Conservation (phyloP, 92 coral and sea anemone species). For the Epizoanthus ramosus region DNA sequence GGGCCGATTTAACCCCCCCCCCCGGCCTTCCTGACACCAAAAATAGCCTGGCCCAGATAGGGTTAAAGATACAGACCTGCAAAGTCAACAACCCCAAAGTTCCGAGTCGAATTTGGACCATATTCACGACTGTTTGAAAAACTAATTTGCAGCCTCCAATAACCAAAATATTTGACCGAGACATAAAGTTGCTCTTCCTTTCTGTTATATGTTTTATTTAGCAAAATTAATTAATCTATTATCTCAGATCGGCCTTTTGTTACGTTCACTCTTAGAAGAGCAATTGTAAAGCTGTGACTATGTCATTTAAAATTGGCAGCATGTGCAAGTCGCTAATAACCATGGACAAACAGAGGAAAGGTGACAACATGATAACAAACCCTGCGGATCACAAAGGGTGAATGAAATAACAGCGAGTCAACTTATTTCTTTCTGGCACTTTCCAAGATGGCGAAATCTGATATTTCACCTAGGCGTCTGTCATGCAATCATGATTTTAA, state of each 20-base stretch:
- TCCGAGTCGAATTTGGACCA: not conserved
- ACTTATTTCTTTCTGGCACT: too few relatives aligned
- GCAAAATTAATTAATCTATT: not conserved
- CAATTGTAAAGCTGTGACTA: not conserved
- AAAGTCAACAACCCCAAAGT: slow-evolving; percentile 1
- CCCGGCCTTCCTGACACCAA: too few relatives aligned
- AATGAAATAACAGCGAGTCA: too few relatives aligned
- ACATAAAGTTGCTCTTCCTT: not conserved
- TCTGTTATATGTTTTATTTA: slow-evolving; percentile 1
- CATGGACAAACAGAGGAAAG: too few relatives aligned
- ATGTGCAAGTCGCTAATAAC: too few relatives aligned
- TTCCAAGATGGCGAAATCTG: too few relatives aligned
- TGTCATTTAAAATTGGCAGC: slow-evolving; percentile 20
- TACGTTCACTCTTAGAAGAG: not conserved
- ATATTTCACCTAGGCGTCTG: too few relatives aligned
- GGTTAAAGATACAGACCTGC: not conserved
- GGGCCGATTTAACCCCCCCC: too few relatives aligned
- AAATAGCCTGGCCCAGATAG: too few relatives aligned
- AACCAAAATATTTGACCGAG: not conserved
- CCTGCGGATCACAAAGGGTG: too few relatives aligned
- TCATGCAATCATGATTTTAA: too few relatives aligned
- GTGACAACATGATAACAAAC: too few relatives aligned
- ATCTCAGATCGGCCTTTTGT: not conserved
- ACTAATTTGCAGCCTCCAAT: not conserved
- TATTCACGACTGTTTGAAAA: not conserved